These are phyloP conservation scores for Scaptomyza flava DNA, from an alignment of 2,888 invertebrate species.

Conservation along the genomic window DNA sequence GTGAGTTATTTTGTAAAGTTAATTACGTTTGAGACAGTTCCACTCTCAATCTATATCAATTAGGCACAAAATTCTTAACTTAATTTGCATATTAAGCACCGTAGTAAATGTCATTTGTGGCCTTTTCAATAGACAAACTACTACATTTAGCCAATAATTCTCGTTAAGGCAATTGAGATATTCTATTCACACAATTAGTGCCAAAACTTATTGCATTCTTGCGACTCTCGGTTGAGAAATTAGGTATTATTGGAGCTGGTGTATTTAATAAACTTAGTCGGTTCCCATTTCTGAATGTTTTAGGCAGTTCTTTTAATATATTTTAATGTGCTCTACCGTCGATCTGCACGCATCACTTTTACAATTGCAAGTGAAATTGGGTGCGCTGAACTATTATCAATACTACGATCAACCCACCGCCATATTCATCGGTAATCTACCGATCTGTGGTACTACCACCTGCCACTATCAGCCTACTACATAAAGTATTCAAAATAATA, in stretches of 20 bases:
- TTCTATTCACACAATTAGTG: not conserved
- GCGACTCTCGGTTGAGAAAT: not conserved
- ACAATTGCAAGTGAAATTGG: no score
- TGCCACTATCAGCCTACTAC: no score
- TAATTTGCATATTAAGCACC: conserved; percentile 28
- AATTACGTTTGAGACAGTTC: not conserved
- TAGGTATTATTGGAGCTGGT: not conserved
- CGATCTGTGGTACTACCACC: no score
- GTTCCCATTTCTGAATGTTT: no score
- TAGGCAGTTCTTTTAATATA: no score
- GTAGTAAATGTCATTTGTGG: conserved; percentile 9
- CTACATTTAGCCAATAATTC: not conserved
- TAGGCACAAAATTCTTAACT: conserved; percentile 1
- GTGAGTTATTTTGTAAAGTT: conserved; percentile 26
- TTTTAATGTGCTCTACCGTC: no score
- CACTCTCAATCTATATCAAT: not conserved
- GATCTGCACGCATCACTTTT: no score
- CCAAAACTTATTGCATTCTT: not conserved
- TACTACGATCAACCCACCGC: no score
- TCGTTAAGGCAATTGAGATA: not conserved
- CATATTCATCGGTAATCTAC: no score
- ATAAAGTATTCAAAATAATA: not conserved
- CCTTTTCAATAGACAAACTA: conserved; percentile 13
- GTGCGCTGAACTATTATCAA: no score
- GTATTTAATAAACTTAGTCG: not conserved